Conservation (phyloP, 2,797 vertebrate species). For the Leuciscus waleckii region DNA sequence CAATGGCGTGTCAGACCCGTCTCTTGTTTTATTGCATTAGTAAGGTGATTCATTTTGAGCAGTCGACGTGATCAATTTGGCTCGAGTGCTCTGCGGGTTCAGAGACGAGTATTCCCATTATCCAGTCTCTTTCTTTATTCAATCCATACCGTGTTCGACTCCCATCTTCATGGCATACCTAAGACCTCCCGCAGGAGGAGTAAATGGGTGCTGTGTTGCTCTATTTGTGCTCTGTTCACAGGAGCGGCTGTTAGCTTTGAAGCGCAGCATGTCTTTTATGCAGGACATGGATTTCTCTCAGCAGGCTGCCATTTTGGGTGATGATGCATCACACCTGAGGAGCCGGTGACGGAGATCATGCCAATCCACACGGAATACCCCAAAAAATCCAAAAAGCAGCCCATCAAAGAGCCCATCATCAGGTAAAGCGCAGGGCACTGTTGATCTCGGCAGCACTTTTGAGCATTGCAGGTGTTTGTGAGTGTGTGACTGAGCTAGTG, state of each 20-base stretch:
- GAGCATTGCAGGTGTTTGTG: not conserved
- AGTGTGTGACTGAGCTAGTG: not conserved
- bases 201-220: conserved; percentile 81
- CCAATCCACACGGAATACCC: conserved; percentile 89
- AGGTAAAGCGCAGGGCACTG: conserved; percentile 81
- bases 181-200: conserved; percentile 53
- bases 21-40: not conserved
- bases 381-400: conserved; percentile 94
- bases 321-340: conserved; percentile 86
- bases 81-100: not conserved
- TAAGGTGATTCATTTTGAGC: not conserved
- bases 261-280: conserved; percentile 99
- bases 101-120: conserved; percentile 4
- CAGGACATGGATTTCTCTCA: conserved; percentile 99
- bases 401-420: conserved; percentile 92
- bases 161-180: conserved; percentile 62
- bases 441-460: not conserved
- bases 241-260: conserved; percentile 97
- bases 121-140: conserved; percentile 6
- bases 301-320: conserved; percentile 96
- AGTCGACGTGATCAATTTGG: not conserved
- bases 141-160: conserved; percentile 16
- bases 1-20: not conserved
- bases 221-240: conserved; percentile 85
- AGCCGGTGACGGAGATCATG: conserved; percentile 87